Percentiles rank a stretch among this genome's conserved stretches.
Evolutionary conservation across 2,113 vertebrate species (phyloP).

Genomic region (Trochalopteron elliotii): DNA sequence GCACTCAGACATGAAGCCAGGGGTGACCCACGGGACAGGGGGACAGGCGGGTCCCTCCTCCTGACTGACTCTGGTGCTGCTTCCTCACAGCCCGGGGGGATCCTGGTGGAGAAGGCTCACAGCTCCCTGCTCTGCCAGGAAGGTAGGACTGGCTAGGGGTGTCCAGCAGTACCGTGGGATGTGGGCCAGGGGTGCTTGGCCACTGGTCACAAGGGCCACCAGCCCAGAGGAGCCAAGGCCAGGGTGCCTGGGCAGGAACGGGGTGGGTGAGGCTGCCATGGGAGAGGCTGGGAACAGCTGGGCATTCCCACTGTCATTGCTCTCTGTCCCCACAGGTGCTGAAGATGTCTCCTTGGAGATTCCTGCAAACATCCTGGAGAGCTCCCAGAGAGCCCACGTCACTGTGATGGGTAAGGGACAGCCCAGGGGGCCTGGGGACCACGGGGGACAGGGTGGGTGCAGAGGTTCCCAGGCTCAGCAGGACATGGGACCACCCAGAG

Average conservation of each 20-base stretch:
- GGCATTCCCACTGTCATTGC: background rate
- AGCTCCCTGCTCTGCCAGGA: slow-evolving; percentile 55
- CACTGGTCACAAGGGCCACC: background rate
- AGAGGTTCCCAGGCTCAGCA: background rate
- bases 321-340: background rate
- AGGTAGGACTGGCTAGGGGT: background rate
- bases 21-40: background rate
- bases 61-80: background rate
- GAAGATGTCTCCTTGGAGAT: slow-evolving; percentile 43
- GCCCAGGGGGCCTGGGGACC: fast-evolving
- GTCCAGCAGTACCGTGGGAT: fast-evolving
- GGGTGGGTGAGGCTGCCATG: background rate
- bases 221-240: background rate
- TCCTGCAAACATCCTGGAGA: slow-evolving; percentile 31
- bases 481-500: fast-evolving
- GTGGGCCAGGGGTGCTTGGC: background rate
- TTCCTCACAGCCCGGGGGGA: slow-evolving; percentile 14
- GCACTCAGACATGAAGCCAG: background rate
- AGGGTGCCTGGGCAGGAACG: background rate
- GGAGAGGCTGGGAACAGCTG: background rate
- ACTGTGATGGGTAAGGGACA: slow-evolving; percentile 19
- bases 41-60: background rate
- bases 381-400: slow-evolving; percentile 38
- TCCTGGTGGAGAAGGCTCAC: slow-evolving; percentile 50
- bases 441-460: background rate